These are phyloP conservation scores for Nomia melanderi DNA, from an alignment of 1,140 invertebrate genomes.

Conservation along the genomic window DNA sequence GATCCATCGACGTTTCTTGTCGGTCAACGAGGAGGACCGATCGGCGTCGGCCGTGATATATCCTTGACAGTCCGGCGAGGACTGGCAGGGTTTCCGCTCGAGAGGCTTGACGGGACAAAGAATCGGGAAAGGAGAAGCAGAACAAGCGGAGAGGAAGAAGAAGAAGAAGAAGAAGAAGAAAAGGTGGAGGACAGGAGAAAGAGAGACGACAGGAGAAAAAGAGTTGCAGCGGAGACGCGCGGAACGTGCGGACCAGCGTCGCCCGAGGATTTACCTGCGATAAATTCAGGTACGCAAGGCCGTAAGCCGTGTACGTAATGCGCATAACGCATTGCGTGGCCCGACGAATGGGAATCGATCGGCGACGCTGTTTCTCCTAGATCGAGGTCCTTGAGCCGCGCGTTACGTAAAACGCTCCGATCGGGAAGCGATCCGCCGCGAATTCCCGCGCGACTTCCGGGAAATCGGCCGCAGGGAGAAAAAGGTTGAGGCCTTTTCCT, in stretches of 20 bases:
- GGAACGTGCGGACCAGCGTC: conserved; percentile 8
- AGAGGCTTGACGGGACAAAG: conserved; percentile 12
- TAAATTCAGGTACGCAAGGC: conserved; percentile 73
- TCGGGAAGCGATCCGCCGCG: conserved; percentile 46
- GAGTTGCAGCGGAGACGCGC: not conserved
- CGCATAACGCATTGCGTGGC: conserved; percentile 49
- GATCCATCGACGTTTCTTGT: not conserved
- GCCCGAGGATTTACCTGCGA: conserved; percentile 65
- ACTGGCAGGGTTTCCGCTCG: conserved; percentile 51
- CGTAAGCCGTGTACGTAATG: conserved; percentile 57
- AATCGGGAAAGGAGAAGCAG: conserved; percentile 4
- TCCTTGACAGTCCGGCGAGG: conserved; percentile 67
- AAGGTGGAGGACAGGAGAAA: not conserved
- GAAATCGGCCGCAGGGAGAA: not conserved
- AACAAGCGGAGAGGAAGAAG: not conserved
- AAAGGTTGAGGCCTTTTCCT: not conserved
- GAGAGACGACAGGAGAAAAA: too few relatives aligned
- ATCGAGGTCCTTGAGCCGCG: conserved; percentile 55
- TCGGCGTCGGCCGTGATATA: conserved; percentile 32
- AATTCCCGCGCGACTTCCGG: conserved; percentile 28
- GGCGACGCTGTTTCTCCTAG: conserved; percentile 18
- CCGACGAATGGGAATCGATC: conserved; percentile 4
- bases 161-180: conserved; percentile 4
- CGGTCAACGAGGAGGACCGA: conserved; percentile 8
- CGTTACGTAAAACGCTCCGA: conserved; percentile 64